phyloP scores from a whole-genome alignment of 2,797 vertebrate species.

The Lepus townsendii region DNA sequence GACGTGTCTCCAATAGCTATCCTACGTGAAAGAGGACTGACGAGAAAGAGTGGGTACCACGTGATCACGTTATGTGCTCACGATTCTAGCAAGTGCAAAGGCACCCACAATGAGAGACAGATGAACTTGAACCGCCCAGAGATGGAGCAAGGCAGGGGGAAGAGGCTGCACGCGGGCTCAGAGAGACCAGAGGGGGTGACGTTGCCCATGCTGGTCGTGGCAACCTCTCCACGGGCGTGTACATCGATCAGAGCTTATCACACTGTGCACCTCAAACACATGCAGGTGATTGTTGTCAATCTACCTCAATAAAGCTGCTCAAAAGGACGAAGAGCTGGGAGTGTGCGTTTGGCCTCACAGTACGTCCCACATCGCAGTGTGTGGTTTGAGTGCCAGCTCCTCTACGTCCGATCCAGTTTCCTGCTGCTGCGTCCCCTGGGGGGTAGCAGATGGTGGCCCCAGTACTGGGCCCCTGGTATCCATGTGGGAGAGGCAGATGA shows the following conservation, averaged over 20 bases:
- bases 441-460: no score
- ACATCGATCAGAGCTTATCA: neutral
- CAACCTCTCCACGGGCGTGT: neutral
- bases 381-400: no score
- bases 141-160: neutral
- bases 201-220: no score
- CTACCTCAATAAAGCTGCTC: neutral
- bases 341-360: neutral
- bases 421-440: no score
- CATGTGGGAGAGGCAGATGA: no score
- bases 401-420: no score
- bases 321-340: neutral
- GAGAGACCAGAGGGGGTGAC: neutral
- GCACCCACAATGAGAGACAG: neutral
- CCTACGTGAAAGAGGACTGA: neutral
- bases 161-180: neutral
- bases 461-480: no score
- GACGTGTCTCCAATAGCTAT: no score
- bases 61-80: neutral
- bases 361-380: no score
- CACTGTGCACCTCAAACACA: neutral
- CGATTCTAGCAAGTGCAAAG: constrained; percentile 1
- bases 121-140: neutral
- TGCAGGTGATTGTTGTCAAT: no score
- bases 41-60: accelerated